These are phyloP conservation scores for Embidobia sp. DNA, from an alignment of 2,888 invertebrate genomes.

Conservation along the genomic window DNA sequence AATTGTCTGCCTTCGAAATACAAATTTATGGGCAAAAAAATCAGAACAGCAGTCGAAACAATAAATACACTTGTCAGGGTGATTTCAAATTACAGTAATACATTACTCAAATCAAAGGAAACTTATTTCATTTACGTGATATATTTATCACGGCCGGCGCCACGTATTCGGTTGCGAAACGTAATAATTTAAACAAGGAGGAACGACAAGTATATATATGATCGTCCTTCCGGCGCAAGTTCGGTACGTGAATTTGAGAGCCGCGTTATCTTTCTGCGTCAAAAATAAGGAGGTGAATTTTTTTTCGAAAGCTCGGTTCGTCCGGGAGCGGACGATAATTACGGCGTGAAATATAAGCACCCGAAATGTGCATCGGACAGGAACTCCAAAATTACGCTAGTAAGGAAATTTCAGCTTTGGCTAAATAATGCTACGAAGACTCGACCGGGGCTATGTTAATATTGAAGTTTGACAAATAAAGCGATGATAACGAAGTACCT, in stretches of 20 bases:
- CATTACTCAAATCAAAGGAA: constrained; percentile 21
- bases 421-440: neutral
- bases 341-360: neutral
- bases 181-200: constrained; percentile 25
- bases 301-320: constrained; percentile 1
- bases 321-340: constrained; percentile 4
- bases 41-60: too few relatives aligned
- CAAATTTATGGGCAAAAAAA: too few relatives aligned
- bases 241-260: constrained; percentile 9
- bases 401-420: neutral
- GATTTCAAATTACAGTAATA: constrained; percentile 28
- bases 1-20: too few relatives aligned
- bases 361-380: neutral
- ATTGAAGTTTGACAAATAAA: neutral
- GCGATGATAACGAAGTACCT: neutral
- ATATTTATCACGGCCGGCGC: constrained; percentile 16
- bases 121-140: constrained; percentile 45
- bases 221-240: neutral
- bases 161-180: constrained; percentile 14
- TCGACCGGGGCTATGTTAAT: neutral
- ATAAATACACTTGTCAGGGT: constrained; percentile 16
- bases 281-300: constrained; percentile 31
- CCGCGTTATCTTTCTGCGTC: constrained; percentile 23
- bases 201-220: constrained; percentile 35
- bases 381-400: neutral